Conservation (phyloP, 2,888 invertebrate genomes). For the Tricholauxania praeusta region DNA sequence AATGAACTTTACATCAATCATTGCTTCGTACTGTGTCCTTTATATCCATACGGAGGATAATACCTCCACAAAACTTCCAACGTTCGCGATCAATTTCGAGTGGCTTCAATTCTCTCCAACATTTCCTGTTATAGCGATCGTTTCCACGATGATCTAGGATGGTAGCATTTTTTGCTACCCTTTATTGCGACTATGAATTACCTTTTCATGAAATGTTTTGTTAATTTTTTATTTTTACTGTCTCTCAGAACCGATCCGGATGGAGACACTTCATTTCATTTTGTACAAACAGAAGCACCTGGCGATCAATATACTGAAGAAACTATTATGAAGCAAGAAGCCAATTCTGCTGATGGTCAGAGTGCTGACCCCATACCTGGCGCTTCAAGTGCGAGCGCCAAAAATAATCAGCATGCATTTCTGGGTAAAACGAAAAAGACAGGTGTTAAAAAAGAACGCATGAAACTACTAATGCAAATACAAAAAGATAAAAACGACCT, state of each 20-base stretch:
- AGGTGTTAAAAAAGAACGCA: constrained; percentile 51
- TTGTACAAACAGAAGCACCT: constrained; percentile 47
- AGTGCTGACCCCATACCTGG: constrained; percentile 31
- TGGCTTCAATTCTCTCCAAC: no score
- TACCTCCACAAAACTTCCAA: no score
- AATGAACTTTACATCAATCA: no score
- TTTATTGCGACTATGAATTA: no score
- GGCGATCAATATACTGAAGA: constrained; percentile 48
- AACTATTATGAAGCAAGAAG: constrained; percentile 46
- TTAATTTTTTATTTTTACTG: not conserved
- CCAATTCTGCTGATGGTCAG: constrained; percentile 41
- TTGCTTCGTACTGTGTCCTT: no score
- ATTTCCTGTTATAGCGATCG: no score
- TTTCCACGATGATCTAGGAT: no score
- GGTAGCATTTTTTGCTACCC: no score
- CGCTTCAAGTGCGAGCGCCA: constrained; percentile 22
- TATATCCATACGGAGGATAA: no score
- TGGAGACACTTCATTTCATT: constrained; percentile 40
- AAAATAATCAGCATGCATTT: constrained; percentile 39
- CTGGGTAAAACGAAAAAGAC: constrained; percentile 30
- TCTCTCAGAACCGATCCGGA: constrained; percentile 28
- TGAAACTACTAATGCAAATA: constrained; percentile 58
- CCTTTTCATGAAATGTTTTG: no score
- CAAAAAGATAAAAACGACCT: constrained; percentile 63
- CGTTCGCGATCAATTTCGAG: no score